phyloP scores from a whole-genome alignment of 2,888 invertebrate genomes.

The Drosophila gaucha region DNA sequence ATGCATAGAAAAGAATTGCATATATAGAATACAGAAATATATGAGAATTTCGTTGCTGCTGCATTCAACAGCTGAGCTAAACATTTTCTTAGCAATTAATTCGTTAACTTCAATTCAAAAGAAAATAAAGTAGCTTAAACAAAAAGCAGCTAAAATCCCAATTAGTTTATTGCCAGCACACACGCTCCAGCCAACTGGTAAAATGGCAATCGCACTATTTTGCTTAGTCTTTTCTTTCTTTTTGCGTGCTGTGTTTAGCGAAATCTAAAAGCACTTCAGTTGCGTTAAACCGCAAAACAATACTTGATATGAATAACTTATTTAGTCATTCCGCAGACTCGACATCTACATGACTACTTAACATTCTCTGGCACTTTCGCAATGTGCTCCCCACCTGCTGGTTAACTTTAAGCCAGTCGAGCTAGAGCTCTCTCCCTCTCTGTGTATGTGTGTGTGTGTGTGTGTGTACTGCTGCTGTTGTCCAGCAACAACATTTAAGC shows the following conservation, averaged over 20 bases:
- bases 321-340: constrained; percentile 51
- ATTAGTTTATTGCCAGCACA: not conserved
- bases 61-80: not conserved
- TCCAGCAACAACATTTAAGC: constrained; percentile 70
- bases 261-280: constrained; percentile 52
- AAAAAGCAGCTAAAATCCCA: not conserved
- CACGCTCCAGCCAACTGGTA: constrained; percentile 1
- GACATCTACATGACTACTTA: constrained; percentile 57
- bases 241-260: constrained; percentile 7
- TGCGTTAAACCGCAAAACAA: constrained; percentile 56
- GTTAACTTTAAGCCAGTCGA: constrained; percentile 43
- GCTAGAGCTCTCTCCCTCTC: constrained; percentile 7
- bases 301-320: constrained; percentile 63
- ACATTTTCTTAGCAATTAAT: not conserved
- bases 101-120: not conserved
- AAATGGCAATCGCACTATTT: no score
- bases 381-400: constrained; percentile 12
- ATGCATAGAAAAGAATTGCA: not conserved
- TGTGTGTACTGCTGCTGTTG: constrained; percentile 10
- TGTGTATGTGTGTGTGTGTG: not conserved
- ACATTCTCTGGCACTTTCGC: constrained; percentile 48
- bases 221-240: not conserved
- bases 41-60: not conserved
- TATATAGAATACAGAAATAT: no score
- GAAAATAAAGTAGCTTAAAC: no score